Evolutionary conservation across 2,888 invertebrate genomes (phyloP), one percentile per base, ranked within the genome.

Genomic region (Argyra leucocephala): DNA sequence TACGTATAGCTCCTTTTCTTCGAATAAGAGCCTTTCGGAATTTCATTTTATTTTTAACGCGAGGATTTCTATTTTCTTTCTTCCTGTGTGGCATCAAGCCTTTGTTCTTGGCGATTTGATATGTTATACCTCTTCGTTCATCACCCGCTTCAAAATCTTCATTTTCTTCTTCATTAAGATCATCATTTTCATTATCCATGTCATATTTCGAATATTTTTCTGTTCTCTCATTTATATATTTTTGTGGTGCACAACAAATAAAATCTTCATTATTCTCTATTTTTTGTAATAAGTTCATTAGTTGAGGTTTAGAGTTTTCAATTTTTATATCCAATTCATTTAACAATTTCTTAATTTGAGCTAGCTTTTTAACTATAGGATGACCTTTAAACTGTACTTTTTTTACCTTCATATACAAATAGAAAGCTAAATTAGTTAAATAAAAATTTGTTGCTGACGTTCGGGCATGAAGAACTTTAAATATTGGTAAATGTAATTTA

Each of bases 21-120:
- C 94, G 86, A 70, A 96, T 91, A 72, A 91, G 85, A 1, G 97
- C 97, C 79, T 95, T 96, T 68, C 90, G 86, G 80, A 88, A 98
- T 78, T 96, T 96, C 71, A 89, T 88, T 72, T 92, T 88, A 77
- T 97, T 91, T 78, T 96, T 96, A 6, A 98, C 96, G 73, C 98
- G 85, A 0, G 97, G 97, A 84, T 98, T 97, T 68, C 94, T 85
- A 72, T 88, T 86, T 74, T 94, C 94, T 78, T 95, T 96, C 81
- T 93, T 96, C 69, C 95, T 86, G 71, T 89, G 85, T 0, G 96
- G 93, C 57, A 90, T 94, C 22, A 97, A 83, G 21, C 97, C 97
- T 80, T 94, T 96, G 76, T 98, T 98, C 80, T 97, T 97, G 22
- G 91, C 89, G 76, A 97, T 97, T 84, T 96, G 87, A 76, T 94